Evolutionary conservation across 2,888 invertebrate species (phyloP), one percentile per base, ranked within the genome.

Genomic region (Notodonta ziczac): DNA sequence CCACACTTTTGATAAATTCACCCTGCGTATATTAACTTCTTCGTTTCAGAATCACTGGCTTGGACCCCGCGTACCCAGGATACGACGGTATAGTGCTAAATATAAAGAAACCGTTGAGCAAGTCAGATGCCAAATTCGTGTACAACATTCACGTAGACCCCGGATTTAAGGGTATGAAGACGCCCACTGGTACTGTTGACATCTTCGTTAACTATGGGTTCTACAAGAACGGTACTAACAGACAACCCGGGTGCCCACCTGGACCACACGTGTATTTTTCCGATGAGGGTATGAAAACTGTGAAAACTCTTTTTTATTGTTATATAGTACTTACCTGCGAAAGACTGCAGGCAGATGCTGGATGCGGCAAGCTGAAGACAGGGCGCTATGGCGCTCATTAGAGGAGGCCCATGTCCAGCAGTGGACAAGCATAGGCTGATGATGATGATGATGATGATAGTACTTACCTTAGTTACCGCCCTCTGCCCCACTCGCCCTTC

Each of bases 121-220:
- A 79, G 6, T 70, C 73, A 2, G 88, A 91, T 73, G 94, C 93
- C 0, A 76, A 76, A 10, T 93, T 90, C 59, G 94, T 94, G 48
- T 90, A 95, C 78, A 90, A 94, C 6, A 91, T 95, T 57, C 96
- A 96, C 77, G 94, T 95, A 0, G 94, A 95, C 74, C 90, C 91
- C 12, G 89, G 90, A 65, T 66, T 82, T 0, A 91, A 91, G 66
- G 94, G 94, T 4, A 86, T 89, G 1, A 86, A 84, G 1, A 71
- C 81, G 0, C 76, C 83, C 7, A 79, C 84, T 0, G 94, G 93
- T 9, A 87, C 89, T 0, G 87, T 83, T 0, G 94, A 94, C 62
- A 85, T 94, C 66, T 94, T 91, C 91, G 85, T 88, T 4, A 94
- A 94, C 70, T 84, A 83, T 48, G 87, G 86, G 0, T 81, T 78